Base-by-base conservation (phyloP, 2,797 vertebrate genomes). In the Hydrocynus forskahlii region DNA sequence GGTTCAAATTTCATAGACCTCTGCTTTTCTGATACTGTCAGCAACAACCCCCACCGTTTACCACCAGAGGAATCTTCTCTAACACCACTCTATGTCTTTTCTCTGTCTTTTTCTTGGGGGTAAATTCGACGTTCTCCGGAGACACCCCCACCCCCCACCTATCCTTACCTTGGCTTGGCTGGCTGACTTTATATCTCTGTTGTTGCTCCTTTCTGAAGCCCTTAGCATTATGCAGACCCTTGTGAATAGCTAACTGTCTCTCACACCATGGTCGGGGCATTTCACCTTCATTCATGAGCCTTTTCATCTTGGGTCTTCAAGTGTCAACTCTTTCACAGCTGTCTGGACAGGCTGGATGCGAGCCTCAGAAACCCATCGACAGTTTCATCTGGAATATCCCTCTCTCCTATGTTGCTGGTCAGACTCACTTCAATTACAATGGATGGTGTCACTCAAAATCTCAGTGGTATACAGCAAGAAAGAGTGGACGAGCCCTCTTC, bases 311-410 rank as follows among this genome's bases (percentile, higher is more conserved):
- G 55, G 55, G 35, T 71, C 71, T 83, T 83, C 81, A 81, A 52
- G 81, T 85, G 83, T 83, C 83, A 83, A 74, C 72, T 85, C 75
- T 73, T 87, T 83, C 86, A 87, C 86, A 85, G 86, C 86, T 87
- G 83, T 85, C 86, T 85, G 84, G 80, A 80, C 80, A 85, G 83
- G 80, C 70, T 81, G 69, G 38, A 79, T 84, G 40, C 52, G 66
- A 78, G 82, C 63, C 82, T 29, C 23, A 74, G 48, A 75, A 54
- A 50, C 45, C 55, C 67, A 72, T 74, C 59, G 69, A 81, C 69
- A 81, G 69, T 54, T 81, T 75, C 14, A 55, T 55, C 23, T 54
- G 14, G 78, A 83, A 83, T 81, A 78, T 84, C 76, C 72, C 19
- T 83, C 60, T 78, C 80, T 40, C 1, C 62, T 23, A 69, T 73